Evolutionary conservation across 2,888 invertebrate species (phyloP), one percentile per base, ranked within the genome.

Genomic region (Microdon myrmicae): DNA sequence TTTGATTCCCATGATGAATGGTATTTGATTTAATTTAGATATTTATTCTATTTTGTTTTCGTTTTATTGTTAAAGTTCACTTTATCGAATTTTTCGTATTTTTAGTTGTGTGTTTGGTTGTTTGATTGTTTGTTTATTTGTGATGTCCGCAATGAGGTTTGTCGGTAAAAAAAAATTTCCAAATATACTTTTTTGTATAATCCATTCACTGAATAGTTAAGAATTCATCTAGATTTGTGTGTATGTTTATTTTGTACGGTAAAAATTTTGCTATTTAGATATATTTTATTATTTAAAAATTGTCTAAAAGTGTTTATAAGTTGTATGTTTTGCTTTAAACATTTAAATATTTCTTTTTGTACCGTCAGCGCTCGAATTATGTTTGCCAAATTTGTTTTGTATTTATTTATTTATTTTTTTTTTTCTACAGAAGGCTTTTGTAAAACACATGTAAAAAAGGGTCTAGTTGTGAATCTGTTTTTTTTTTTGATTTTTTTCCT

Each of bases 351-450:
- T 66, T 55, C 56, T 64, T 70, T 76, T 76, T 77, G 77, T 77
- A 77, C 77, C 77, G 72, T 77, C 73, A 77, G 77, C 77, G 77
- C 77, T 77, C 77, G 72, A 77, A 73, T 75, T 39, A 23, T 10
- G 29, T 61, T 44, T 51, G 56, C 45, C 39, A 55, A 61, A 20
- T 47, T 55, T 55, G 43, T 28, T 47, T 43, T 55, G 23, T 32
- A 28, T 37, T 28, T 31, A 44, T 23, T 38, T 14, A 9, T n/a
- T n/a, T n/a, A n/a, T n/a, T n/a, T n/a, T n/a, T n/a, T n/a, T n/a
- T 38, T 47, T 54, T 38, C 17, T 20, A 29, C 28, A 10, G 34
- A 55, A 38, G 28, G 22, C 3, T 12, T 39, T 23, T 20, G 43
- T 20, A 34, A 53, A 60, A 32, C n/a, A 51, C 23, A 32, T 38